Base-by-base conservation (phyloP, 2,797 vertebrate genomes). In the Characodon lateralis region DNA sequence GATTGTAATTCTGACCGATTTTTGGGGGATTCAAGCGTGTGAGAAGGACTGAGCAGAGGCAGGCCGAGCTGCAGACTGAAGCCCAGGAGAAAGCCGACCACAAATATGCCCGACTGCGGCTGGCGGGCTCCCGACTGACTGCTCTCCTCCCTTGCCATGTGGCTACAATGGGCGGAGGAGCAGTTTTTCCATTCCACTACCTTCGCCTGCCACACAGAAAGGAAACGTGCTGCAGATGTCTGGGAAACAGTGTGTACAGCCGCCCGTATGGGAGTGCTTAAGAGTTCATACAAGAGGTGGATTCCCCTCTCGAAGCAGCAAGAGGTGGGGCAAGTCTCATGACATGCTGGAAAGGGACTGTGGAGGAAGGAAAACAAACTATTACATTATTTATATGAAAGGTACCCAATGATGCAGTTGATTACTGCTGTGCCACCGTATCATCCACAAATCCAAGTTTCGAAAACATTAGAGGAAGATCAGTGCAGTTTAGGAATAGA, bases 41-140 rank as follows among this genome's bases (percentile, higher is more conserved):
- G 76, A 82, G 80, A 85, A 65, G 39, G 68, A 79, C 77, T 46
- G 75, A n/a, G 80, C 73, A 77, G 79, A 82, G 73, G 78, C 61
- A 77, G 75, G 76, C 70, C 76, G 14, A 59, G 77, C 58, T 78
- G 84, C 75, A 72, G 91, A 90, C 92, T 83, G 81, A 83, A 91
- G 85, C 69, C 8, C 14, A 88, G 85, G 88, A 89, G 94, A 93
- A 88, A 87, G 86, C 73, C 41, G 87, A 94, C 96, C 96, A 95
- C 96, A 96, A 95, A 94, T 93, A 96, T 96, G 95, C 90, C 85
- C 87, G 85, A 90, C 93, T 94, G 93, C 77, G 94, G 94, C 94
- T 90, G 90, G 86, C 86, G 92, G 94, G 95, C 92, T 95, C 94
- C 95, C 93, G 93, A 94, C 93, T 94, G 91, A 91, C 92, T 89